Evolutionary conservation across 2,113 vertebrate species (phyloP).

Genomic region (Formicarius rufipectus): DNA sequence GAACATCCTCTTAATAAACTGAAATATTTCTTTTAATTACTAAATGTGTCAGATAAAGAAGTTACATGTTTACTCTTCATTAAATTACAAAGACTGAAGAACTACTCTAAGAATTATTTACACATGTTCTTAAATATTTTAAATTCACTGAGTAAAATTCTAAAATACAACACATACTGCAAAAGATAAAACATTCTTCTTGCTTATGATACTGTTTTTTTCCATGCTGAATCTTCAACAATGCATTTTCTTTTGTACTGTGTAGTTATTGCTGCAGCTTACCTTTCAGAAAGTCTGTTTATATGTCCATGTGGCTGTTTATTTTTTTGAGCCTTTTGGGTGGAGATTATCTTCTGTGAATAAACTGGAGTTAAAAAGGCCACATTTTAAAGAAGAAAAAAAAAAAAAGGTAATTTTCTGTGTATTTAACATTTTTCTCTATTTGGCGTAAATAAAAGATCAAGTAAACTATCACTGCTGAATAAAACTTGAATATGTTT

Average conservation of each 20-base stretch:
- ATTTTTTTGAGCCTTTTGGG: conserved; percentile 7
- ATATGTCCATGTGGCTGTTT: neutral
- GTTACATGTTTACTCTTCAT: neutral
- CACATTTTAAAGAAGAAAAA: neutral
- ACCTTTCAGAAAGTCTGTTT: conserved; percentile 52
- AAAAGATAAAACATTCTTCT: neutral
- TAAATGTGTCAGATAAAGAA: neutral
- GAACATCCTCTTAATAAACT: neutral
- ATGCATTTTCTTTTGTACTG: neutral
- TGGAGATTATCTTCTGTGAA: conserved; percentile 19
- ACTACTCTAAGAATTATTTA: neutral
- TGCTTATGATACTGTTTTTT: neutral
- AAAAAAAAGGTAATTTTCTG: neutral
- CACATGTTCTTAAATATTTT: neutral
- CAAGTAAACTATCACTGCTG: neutral
- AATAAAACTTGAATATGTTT: neutral
- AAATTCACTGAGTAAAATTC: neutral
- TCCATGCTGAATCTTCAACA: neutral
- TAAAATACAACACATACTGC: neutral
- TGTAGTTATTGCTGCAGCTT: neutral
- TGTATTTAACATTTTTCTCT: neutral
- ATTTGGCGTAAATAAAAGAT: neutral
- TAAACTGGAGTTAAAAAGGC: conserved; percentile 49
- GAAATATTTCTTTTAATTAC: neutral
- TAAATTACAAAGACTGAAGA: neutral